Evolutionary conservation across 2,888 invertebrate genomes (phyloP).

Genomic region (Apamea epomidion): DNA sequence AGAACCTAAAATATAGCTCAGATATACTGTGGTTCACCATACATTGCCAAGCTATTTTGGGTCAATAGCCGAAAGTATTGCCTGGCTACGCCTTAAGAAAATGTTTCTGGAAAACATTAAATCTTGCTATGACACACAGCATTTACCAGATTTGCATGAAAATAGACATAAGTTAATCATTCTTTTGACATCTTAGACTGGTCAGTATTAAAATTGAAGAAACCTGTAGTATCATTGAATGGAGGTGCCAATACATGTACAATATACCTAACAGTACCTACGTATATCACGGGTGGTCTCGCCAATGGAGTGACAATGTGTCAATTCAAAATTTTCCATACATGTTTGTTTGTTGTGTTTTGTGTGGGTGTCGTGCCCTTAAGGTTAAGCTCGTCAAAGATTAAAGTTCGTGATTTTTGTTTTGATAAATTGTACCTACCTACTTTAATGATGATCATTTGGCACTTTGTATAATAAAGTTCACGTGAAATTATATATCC

Average conservation of each 20-base stretch:
- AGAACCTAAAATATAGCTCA: slow-evolving; percentile 41
- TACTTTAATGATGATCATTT: slow-evolving; percentile 28
- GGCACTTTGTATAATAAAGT: slow-evolving; percentile 8
- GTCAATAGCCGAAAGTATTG: slow-evolving; percentile 52
- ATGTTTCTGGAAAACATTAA: slow-evolving; percentile 42
- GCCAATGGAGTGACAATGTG: slow-evolving; percentile 61
- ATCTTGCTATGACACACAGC: slow-evolving; percentile 44
- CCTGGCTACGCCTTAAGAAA: slow-evolving; percentile 28
- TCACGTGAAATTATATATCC: slow-evolving; percentile 18
- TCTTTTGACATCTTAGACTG: slow-evolving; percentile 38
- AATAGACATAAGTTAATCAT: slow-evolving; percentile 53
- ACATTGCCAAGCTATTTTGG: slow-evolving; percentile 46
- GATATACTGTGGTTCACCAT: slow-evolving; percentile 34
- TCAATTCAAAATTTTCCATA: slow-evolving; percentile 69
- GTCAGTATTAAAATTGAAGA: slow-evolving; percentile 51
- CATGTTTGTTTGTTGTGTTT: slow-evolving; percentile 59
- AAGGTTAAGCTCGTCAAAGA: slow-evolving; percentile 62
- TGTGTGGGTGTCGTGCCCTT: slow-evolving; percentile 67
- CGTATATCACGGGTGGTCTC: slow-evolving; percentile 64
- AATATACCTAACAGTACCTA: slow-evolving; percentile 52
- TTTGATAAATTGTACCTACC: slow-evolving; percentile 34
- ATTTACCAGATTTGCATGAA: slow-evolving; percentile 56
- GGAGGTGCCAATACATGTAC: slow-evolving; percentile 62
- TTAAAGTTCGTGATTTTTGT: slow-evolving; percentile 50
- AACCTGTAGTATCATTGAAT: slow-evolving; percentile 52